Percentiles rank a stretch among this genome's conserved stretches.
phyloP scores from a whole-genome alignment of 2,113 vertebrate genomes.

The Pandion haliaetus region DNA sequence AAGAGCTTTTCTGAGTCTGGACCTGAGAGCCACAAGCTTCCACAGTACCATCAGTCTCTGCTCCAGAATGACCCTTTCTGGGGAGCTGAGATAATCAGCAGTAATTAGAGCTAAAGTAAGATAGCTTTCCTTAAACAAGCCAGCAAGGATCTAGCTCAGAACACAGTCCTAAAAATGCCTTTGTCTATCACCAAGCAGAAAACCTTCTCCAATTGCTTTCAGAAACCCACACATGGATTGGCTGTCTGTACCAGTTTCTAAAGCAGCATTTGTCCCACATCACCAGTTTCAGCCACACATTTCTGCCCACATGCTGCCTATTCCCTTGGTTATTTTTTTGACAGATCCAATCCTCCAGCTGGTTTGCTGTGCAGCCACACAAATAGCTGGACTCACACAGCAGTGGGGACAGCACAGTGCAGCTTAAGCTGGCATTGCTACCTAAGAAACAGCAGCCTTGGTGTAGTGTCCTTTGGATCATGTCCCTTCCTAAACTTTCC shows the following conservation, averaged over 20 bases:
- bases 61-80: neutral
- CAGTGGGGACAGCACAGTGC: neutral
- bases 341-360: neutral
- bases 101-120: neutral
- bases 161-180: neutral
- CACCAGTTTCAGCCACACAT: neutral
- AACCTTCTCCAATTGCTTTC: neutral
- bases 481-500: neutral
- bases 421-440: neutral
- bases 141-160: conserved; percentile 5
- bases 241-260: neutral
- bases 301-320: neutral
- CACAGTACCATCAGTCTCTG: neutral
- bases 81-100: neutral
- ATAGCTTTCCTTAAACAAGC: neutral
- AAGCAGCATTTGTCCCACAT: neutral
- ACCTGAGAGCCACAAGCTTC: neutral
- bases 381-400: neutral
- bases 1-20: neutral
- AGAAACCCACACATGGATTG: neutral
- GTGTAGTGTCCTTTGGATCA: neutral
- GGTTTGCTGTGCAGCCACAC: neutral
- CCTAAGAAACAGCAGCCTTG: neutral
- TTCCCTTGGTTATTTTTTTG: neutral
- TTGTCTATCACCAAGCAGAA: conserved; percentile 10